These are phyloP conservation scores for Talpa occidentalis DNA, from an alignment of 2,113 vertebrate genomes.

Conservation along the genomic window DNA sequence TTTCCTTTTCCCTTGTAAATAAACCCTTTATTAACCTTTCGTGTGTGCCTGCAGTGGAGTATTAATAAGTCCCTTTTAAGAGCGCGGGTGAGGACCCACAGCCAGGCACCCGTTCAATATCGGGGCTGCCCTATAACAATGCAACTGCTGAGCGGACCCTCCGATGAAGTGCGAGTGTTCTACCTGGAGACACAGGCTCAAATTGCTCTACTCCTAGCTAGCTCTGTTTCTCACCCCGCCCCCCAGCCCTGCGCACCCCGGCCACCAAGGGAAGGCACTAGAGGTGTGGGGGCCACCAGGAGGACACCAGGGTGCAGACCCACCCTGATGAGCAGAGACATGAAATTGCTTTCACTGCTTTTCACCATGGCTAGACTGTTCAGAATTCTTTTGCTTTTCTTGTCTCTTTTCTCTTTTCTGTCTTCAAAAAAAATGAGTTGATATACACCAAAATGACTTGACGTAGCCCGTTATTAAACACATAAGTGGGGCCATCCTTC, in stretches of 20 bases:
- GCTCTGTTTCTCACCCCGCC: background rate
- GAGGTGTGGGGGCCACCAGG: background rate
- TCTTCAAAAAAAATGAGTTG: background rate
- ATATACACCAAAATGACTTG: background rate
- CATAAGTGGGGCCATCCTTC: background rate
- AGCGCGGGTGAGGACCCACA: no score
- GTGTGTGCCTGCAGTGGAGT: no score
- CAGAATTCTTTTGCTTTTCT: constrained; percentile 11
- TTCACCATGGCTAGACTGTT: background rate
- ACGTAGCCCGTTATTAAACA: background rate
- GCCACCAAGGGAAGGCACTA: background rate
- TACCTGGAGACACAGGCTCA: constrained; percentile 24
- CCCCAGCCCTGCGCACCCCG: background rate
- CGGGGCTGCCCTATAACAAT: no score
- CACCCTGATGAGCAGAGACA: background rate
- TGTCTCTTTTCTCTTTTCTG: no score
- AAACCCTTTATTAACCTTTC: no score
- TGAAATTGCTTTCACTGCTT: background rate
- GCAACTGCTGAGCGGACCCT: background rate
- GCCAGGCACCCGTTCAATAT: no score
- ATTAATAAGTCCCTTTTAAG: no score
- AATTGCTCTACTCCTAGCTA: background rate
- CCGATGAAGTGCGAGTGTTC: background rate
- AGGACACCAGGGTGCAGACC: background rate
- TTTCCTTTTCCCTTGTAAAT: no score